A percentile compares a stretch with the other conserved stretches of the same genome.
Evolutionary conservation across 2,113 vertebrate genomes (phyloP).

Genomic region (Heliornis fulica): DNA sequence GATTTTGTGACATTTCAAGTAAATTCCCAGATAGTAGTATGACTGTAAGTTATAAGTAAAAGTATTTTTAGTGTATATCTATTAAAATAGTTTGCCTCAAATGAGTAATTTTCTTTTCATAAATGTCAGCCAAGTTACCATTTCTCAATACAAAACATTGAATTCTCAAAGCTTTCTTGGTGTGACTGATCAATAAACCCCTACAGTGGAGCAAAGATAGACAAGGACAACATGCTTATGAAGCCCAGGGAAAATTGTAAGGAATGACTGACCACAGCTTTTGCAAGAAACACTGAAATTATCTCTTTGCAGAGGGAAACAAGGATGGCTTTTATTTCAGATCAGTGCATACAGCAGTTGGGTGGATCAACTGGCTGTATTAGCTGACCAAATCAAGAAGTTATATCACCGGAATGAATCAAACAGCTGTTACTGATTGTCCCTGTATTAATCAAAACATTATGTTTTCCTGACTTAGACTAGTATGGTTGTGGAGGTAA

Average conservation of each 20-base stretch:
- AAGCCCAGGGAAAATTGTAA: background rate
- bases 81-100: background rate
- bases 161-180: no score
- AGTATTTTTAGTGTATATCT: background rate
- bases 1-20: background rate
- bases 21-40: background rate
- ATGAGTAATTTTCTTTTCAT: background rate
- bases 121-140: background rate
- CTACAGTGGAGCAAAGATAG: background rate
- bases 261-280: background rate
- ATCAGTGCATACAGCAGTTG: background rate
- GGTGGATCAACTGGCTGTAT: background rate
- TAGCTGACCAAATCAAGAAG: background rate
- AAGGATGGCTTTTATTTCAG: background rate
- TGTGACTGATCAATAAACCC: background rate
- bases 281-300: background rate
- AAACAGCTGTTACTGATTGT: background rate
- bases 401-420: background rate
- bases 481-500: rapidly evolving
- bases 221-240: background rate
- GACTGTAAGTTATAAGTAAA: background rate
- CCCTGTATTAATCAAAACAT: background rate
- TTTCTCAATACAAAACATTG: no score
- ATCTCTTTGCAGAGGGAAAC: background rate
- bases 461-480: background rate